Conservation (phyloP, 64 coral and sea anemone genomes). For the Actinia equina region DNA sequence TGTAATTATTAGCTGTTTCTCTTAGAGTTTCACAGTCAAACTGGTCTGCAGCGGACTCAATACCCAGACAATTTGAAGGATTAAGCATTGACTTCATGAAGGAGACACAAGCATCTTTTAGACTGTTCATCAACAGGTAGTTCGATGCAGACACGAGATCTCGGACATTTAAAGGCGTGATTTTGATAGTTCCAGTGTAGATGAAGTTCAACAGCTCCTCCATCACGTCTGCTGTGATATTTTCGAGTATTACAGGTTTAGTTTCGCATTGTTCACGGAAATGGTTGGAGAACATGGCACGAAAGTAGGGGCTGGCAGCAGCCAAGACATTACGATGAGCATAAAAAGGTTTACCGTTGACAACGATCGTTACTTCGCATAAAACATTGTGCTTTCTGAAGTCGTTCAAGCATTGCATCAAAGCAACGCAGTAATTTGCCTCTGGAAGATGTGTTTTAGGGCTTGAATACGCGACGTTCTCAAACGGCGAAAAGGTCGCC, state of each 20-base stretch:
- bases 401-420: slow-evolving; percentile 91
- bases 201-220: slow-evolving; percentile 90
- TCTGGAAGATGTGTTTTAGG: slow-evolving; percentile 55
- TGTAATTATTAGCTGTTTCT: slow-evolving; percentile 77
- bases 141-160: slow-evolving; percentile 94
- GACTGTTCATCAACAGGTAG: slow-evolving; percentile 83
- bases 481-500: slow-evolving; percentile 16
- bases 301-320: slow-evolving; percentile 91
- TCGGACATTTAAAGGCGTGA: slow-evolving; percentile 89
- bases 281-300: slow-evolving; percentile 83
- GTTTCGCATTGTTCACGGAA: slow-evolving; percentile 85
- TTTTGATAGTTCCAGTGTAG: slow-evolving; percentile 95
- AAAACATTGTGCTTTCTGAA: slow-evolving; percentile 95
- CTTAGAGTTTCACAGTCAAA: slow-evolving; percentile 70
- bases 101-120: slow-evolving; percentile 81
- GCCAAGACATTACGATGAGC: slow-evolving; percentile 89
- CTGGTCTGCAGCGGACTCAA: slow-evolving; percentile 79
- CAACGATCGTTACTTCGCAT: slow-evolving; percentile 87
- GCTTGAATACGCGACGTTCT: slow-evolving; percentile 8
- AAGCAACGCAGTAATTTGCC: slow-evolving; percentile 82
- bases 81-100: slow-evolving; percentile 93
- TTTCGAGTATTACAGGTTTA: slow-evolving; percentile 88
- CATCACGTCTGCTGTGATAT: slow-evolving; percentile 89
- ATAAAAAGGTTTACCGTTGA: slow-evolving; percentile 73
- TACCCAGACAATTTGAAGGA: slow-evolving; percentile 89